A percentile compares a stretch with the other conserved stretches of the same genome.
These are phyloP conservation scores for Probosciger aterrimus DNA, from an alignment of 2,113 vertebrate species.

Conservation along the genomic window DNA sequence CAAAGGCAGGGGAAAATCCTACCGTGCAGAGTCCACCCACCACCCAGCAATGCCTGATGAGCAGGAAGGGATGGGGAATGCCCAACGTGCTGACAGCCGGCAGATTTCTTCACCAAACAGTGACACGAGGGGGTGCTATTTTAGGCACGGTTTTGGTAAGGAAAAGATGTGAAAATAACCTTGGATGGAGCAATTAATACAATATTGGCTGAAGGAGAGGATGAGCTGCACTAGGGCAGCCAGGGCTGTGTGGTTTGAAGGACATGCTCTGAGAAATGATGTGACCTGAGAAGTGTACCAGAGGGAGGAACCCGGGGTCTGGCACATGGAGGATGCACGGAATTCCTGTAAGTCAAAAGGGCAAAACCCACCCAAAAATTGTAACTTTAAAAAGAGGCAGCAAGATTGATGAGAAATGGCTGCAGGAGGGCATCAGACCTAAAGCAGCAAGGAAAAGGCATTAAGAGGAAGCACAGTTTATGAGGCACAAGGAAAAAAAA, in stretches of 20 bases:
- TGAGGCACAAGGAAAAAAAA: background rate
- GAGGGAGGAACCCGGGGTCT: background rate
- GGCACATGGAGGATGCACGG: background rate
- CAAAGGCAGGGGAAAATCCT: background rate
- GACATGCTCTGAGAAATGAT: background rate
- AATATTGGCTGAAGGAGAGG: background rate
- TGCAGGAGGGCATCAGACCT: background rate
- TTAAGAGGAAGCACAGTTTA: background rate
- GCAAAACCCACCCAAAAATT: background rate
- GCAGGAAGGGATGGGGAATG: background rate
- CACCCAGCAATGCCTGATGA: background rate
- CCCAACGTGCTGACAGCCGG: background rate
- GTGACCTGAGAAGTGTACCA: background rate
- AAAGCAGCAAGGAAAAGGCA: background rate
- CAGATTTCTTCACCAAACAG: background rate
- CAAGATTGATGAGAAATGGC: background rate
- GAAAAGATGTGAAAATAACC: slow-evolving; percentile 4
- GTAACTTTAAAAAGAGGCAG: background rate
- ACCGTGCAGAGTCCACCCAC: background rate
- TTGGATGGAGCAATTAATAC: background rate
- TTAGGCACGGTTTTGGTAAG: background rate
- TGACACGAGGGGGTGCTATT: slow-evolving; percentile 40
- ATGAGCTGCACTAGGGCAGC: background rate
- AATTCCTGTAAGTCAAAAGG: background rate
- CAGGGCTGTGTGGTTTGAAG: background rate